These are phyloP conservation scores for Philypnodon macrostomus DNA, from an alignment of 2,797 vertebrate genomes.

Conservation along the genomic window DNA sequence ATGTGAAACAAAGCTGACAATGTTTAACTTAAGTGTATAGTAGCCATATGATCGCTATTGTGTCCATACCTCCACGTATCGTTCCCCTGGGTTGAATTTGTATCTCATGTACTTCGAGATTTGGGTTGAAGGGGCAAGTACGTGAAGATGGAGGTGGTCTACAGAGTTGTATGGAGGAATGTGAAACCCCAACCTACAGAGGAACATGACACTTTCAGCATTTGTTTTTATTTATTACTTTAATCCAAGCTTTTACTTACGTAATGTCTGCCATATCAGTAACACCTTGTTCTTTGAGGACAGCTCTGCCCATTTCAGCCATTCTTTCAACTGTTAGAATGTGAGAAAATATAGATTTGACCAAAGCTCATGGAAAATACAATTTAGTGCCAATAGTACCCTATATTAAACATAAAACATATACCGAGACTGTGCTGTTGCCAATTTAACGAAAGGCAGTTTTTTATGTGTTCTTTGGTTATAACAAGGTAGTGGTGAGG, in stretches of 20 bases:
- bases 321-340: slow-evolving; percentile 54
- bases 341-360: background rate
- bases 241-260: slow-evolving; percentile 34
- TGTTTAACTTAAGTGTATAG: no score
- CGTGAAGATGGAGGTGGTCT: slow-evolving; percentile 69
- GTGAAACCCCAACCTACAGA: slow-evolving; percentile 65
- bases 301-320: slow-evolving; percentile 59
- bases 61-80: slow-evolving; percentile 56
- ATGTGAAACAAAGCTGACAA: no score
- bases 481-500: slow-evolving; percentile 69
- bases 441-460: slow-evolving; percentile 42
- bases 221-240: background rate
- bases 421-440: slow-evolving; percentile 46
- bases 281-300: slow-evolving; percentile 50
- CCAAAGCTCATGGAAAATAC: no score
- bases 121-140: slow-evolving; percentile 56
- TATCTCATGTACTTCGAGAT: slow-evolving; percentile 11
- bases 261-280: slow-evolving; percentile 50
- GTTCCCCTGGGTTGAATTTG: slow-evolving; percentile 48
- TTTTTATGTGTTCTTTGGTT: slow-evolving; percentile 52
- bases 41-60: background rate
- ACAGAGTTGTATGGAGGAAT: slow-evolving; percentile 63
- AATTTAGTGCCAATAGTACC: no score
- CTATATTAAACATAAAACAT: background rate
- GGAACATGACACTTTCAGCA: slow-evolving; percentile 3